These are phyloP conservation scores for Meleagris gallopavo DNA, from an alignment of 2,113 vertebrate species.

Conservation along the genomic window DNA sequence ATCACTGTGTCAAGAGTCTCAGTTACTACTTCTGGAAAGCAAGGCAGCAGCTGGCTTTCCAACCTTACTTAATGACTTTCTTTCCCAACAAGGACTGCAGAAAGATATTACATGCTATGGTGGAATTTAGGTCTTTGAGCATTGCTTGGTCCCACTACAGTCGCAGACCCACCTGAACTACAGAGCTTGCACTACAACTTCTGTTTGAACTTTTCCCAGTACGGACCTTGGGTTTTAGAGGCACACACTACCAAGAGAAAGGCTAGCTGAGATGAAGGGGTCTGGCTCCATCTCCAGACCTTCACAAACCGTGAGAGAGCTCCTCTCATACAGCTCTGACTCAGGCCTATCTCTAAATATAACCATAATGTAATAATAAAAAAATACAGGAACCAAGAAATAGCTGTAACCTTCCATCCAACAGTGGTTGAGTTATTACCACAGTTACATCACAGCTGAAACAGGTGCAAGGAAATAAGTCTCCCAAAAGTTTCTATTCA, in stretches of 20 bases:
- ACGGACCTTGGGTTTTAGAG: background rate
- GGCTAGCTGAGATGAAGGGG: background rate
- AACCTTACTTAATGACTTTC: background rate
- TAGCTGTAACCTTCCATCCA: slow-evolving; percentile 27
- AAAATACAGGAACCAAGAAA: background rate
- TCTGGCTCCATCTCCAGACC: background rate
- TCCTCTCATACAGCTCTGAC: background rate
- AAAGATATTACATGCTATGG: background rate
- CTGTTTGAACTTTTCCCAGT: background rate
- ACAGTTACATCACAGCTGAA: slow-evolving; percentile 63
- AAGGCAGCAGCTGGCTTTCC: slow-evolving; percentile 9
- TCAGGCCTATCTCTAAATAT: background rate
- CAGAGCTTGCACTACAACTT: background rate
- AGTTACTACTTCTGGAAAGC: background rate
- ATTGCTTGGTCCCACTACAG: background rate
- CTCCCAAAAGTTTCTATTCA: slow-evolving; percentile 59
- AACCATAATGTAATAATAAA: background rate
- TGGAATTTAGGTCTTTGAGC: background rate
- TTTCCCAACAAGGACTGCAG: background rate
- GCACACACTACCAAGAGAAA: background rate
- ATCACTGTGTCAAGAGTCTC: background rate
- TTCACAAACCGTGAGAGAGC: background rate
- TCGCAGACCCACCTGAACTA: background rate
- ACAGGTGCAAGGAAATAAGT: slow-evolving; percentile 74
- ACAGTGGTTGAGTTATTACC: slow-evolving; percentile 59